Base-by-base conservation (phyloP, 2,797 vertebrate genomes). In the Anabas testudineus region DNA sequence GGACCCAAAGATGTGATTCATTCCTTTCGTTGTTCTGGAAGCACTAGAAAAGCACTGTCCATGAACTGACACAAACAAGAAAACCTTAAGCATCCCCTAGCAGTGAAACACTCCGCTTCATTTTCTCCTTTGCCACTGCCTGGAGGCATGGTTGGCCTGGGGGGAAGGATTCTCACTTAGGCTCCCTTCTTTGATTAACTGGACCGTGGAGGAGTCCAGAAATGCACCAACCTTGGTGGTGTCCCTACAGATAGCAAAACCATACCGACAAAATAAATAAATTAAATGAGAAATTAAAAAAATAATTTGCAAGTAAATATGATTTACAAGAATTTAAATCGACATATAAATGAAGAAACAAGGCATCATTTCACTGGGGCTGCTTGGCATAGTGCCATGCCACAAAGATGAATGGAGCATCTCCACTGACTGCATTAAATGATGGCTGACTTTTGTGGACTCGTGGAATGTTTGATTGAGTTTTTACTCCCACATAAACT, bases 151-250 rank as follows among this genome's bases (percentile, higher is more conserved):
- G 49, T 55, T 65, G 63, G 70, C 74, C 71, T 36, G 48, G 46
- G 19, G 16, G 5, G 22, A 22, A 58, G 5, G 19, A 21, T 19
- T 34, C 64, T 53, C 71, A 73, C 65, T 54, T 28, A 4, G 76
- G 79, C 74, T 65, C 67, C 71, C 47, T 45, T 36, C 54, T 80
- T 81, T 82, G 55, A 86, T 83, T 79, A 81, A 72, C 55, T 54
- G 61, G 43, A 70, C 63, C 53, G 41, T 24, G 21, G 42, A 71
- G 53, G 28, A 66, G 58, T 42, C 67, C 43, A 71, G 46, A 76
- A 42, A 67, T 32, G 21, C 24, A 24, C 45, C 52, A 70, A 46
- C 59, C 41, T 43, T 60, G 49, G 65, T 72, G 43, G 24, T 46
- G 14, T 60, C n/a, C 73, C 26, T 39, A 6, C 47, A 59, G 30